Evolutionary conservation across 2,888 invertebrate species (phyloP).

Genomic region (Yponomeuta malinellus): DNA sequence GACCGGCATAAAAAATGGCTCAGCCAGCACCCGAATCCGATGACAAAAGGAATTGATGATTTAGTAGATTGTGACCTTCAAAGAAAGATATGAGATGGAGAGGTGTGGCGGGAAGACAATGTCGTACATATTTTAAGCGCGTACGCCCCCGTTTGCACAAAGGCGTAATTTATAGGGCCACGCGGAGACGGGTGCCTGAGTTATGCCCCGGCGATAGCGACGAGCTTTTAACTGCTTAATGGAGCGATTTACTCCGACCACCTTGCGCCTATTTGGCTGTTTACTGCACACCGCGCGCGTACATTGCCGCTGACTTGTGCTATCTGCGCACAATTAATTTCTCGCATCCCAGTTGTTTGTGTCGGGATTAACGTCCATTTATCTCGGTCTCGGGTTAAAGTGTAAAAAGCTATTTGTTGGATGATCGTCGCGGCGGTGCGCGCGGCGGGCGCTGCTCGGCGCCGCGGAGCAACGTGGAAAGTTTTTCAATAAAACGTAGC

Average conservation of each 20-base stretch:
- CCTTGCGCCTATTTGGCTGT: conserved; percentile 57
- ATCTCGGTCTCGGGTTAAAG: not conserved
- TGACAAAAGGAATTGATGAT: conserved; percentile 53
- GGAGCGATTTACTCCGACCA: conserved; percentile 72
- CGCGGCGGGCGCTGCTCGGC: conserved; percentile 35
- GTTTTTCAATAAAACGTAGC: conserved; percentile 71
- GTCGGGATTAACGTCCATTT: not conserved
- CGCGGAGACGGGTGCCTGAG: conserved; percentile 71
- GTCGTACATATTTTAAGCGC: conserved; percentile 73
- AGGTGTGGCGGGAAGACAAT: conserved; percentile 65
- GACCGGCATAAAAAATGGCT: conserved; percentile 4
- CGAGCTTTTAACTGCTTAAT: conserved; percentile 76
- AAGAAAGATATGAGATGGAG: conserved; percentile 60
- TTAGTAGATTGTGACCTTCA: conserved; percentile 58
- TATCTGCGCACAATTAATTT: conserved; percentile 15
- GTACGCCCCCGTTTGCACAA: conserved; percentile 70
- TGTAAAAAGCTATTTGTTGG: conserved; percentile 10
- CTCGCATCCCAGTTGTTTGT: conserved; percentile 4
- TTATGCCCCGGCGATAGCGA: conserved; percentile 73
- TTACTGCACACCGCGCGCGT: conserved; percentile 14
- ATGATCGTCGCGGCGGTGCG: conserved; percentile 20
- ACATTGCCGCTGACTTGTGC: conserved; percentile 3
- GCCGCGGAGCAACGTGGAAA: conserved; percentile 48
- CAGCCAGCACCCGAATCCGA: conserved; percentile 17
- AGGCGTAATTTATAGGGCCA: conserved; percentile 73